Base-by-base conservation (phyloP, 2,113 vertebrate species). In the Protobothrops mucrosquamatus region DNA sequence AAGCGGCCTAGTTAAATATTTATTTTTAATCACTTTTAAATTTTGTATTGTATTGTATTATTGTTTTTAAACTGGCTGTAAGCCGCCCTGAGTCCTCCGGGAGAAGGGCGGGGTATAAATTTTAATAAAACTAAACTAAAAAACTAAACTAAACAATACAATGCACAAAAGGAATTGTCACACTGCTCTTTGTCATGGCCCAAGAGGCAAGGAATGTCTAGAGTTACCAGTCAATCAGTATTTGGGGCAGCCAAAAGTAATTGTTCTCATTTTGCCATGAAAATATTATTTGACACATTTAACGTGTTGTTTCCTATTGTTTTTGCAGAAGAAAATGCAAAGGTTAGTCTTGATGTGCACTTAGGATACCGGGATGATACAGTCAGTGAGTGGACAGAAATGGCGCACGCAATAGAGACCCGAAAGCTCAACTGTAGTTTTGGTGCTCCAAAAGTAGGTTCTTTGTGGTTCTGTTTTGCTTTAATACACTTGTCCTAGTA, bases 391-490 rank as follows among this genome's bases (percentile, higher is more conserved):
- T 99, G 99, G 99, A 98, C 98, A 0, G 98, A 99, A 96, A 98
- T 99, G 98, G 98, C 99, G 1, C 98, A 98, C 0, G 98, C 98
- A 0, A 94, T 98, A 18, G 99, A 99, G 92, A 98, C 98, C 51
- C 98, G 99, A 93, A 99, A 98, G 95, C 98, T 99, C 52, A 98
- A 95, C 95, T 99, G 99, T 95, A 98, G 97, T 93, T 99, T 99
- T 93, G 96, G 97, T 0, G 97, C 98, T 24, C 81, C 97, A 92
- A 99, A 99, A 98, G 99, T 99, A 97, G 64, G 96, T 90, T 64
- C 4, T 64, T 88, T 15, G 6, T 85, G 55, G 26, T 51, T 90
- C n/a, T 81, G 51, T 55, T 22, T 1, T n/a, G n/a, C 52, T 57
- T 61, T 43, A 48, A 43, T 55, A 34, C 0, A 1, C 26, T 85